Evolutionary conservation across 2,797 vertebrate species (phyloP).

Genomic region (Heliangelus exortis): DNA sequence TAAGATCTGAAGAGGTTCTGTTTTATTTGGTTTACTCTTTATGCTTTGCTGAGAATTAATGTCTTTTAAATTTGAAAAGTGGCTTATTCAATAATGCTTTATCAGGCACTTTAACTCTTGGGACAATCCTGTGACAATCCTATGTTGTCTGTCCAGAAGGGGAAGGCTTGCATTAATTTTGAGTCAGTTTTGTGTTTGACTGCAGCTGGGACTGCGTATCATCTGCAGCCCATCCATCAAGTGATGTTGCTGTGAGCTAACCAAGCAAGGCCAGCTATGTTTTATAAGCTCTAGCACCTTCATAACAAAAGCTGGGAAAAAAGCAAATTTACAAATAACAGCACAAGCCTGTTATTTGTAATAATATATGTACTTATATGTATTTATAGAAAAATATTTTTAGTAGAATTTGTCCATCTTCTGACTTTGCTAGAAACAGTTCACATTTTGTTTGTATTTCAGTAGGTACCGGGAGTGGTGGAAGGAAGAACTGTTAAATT

Average conservation of each 20-base stretch:
- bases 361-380: too few species aligned
- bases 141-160: not conserved
- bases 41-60: not conserved
- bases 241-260: not conserved
- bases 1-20: not conserved
- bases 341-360: not conserved
- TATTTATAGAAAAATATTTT: not conserved
- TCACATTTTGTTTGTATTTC: not conserved
- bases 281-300: not conserved
- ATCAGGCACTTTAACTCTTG: not conserved
- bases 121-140: not conserved
- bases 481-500: not conserved
- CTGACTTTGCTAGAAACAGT: not conserved
- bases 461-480: not conserved
- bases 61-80: not conserved
- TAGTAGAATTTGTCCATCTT: not conserved
- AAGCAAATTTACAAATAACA: not conserved
- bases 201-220: not conserved
- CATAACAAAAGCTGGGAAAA: not conserved
- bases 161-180: not conserved
- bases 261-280: not conserved
- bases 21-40: not conserved
- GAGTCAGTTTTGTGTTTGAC: not conserved
- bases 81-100: not conserved
- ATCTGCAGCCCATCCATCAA: not conserved